Evolutionary conservation across 2,888 invertebrate genomes (phyloP).

Genomic region (Stenotaenia linearis): DNA sequence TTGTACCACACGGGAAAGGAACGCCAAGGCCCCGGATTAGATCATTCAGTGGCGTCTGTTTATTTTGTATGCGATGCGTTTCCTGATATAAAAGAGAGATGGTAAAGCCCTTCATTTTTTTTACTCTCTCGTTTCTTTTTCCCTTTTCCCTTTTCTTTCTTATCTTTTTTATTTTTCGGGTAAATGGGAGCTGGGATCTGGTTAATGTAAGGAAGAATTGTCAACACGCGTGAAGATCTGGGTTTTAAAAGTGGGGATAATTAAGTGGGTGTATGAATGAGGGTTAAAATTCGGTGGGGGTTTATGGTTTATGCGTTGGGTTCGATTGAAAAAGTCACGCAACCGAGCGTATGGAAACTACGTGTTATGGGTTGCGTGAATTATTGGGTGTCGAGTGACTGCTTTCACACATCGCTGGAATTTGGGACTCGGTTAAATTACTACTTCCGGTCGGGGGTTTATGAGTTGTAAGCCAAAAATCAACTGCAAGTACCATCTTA

Average conservation of each 20-base stretch:
- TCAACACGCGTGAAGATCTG: background rate
- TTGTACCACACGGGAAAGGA: constrained; percentile 13
- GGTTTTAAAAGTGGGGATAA: background rate
- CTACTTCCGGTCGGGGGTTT: too few relatives aligned
- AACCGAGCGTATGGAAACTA: too few relatives aligned
- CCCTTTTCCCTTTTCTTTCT: background rate
- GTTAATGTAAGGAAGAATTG: background rate
- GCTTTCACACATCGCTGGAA: too few relatives aligned
- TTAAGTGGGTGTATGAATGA: too few relatives aligned
- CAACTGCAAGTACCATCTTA: too few relatives aligned
- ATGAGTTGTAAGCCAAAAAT: too few relatives aligned
- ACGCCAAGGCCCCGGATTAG: constrained; percentile 13
- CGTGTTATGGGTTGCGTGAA: too few relatives aligned
- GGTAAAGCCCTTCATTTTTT: constrained; percentile 16
- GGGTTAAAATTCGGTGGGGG: too few relatives aligned
- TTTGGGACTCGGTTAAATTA: too few relatives aligned
- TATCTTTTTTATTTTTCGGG: background rate
- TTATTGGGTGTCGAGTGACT: too few relatives aligned
- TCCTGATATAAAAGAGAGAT: constrained; percentile 24
- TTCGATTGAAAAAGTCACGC: too few relatives aligned
- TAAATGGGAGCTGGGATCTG: background rate
- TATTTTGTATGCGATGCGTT: constrained; percentile 26
- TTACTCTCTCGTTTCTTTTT: background rate
- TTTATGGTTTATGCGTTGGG: too few relatives aligned
- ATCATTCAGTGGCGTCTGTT: constrained; percentile 26